Evolutionary conservation across 2,113 vertebrate species (phyloP).

Genomic region (Cyanistes caeruleus): DNA sequence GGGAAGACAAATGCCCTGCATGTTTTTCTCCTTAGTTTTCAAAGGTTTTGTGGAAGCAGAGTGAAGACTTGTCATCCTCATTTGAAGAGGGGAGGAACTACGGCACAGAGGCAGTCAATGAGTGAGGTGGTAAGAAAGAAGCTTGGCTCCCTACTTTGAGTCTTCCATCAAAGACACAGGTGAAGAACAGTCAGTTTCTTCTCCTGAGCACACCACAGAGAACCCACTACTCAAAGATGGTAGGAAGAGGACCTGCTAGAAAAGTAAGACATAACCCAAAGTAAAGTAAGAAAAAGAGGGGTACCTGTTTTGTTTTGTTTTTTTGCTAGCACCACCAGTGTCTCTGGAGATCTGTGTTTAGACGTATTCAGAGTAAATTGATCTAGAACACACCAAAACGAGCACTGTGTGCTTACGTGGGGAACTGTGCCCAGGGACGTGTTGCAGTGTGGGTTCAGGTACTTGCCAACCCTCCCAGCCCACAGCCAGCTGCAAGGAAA

Average conservation of each 20-base stretch:
- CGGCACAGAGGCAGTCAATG: neutral
- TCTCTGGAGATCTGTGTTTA: neutral
- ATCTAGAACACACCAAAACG: neutral
- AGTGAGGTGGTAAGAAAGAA: neutral
- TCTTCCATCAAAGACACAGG: neutral
- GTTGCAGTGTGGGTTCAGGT: neutral
- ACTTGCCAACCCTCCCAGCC: neutral
- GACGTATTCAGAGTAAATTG: neutral
- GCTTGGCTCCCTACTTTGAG: neutral
- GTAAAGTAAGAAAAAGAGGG: neutral
- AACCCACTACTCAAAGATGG: neutral
- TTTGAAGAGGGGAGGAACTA: neutral
- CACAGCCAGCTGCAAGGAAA: neutral
- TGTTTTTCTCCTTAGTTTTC: constrained; percentile 13
- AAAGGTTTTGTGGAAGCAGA: constrained; percentile 3
- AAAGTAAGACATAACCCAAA: neutral
- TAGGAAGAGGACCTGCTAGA: neutral
- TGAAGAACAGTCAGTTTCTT: neutral
- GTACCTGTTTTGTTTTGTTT: neutral
- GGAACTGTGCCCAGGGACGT: neutral
- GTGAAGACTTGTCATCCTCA: neutral
- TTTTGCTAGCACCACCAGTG: neutral
- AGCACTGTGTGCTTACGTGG: neutral
- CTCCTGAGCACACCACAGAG: neutral
- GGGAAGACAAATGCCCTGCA: neutral